phyloP scores from a whole-genome alignment of 2,888 invertebrate genomes.

The Acanthosepion esculentum region DNA sequence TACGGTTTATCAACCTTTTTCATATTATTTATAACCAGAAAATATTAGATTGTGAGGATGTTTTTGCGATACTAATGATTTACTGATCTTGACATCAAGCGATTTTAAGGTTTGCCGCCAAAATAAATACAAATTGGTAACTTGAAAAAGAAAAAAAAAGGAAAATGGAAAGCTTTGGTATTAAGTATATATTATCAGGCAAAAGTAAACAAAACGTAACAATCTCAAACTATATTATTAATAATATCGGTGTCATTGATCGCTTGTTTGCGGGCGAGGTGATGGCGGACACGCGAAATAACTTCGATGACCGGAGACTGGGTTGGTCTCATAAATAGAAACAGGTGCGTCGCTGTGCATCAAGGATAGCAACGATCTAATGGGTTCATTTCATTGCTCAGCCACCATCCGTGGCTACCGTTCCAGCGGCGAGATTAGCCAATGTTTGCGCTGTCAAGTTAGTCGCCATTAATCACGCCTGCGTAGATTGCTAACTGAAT shows the following conservation, averaged over 20 bases:
- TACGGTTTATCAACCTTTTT: too few relatives aligned
- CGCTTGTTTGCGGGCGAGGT: not conserved
- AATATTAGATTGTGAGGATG: too few relatives aligned
- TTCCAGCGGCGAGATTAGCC: not conserved
- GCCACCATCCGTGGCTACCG: not conserved
- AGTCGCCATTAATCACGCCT: not conserved
- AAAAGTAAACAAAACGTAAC: too few relatives aligned
- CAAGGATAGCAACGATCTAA: not conserved
- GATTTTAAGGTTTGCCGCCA: too few relatives aligned
- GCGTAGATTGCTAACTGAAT: not conserved
- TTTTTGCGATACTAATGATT: too few relatives aligned
- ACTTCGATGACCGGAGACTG: not conserved
- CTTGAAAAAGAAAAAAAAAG: too few relatives aligned
- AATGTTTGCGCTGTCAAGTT: not conserved
- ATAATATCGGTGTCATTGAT: not conserved
- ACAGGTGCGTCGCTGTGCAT: not conserved
- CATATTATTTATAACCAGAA: too few relatives aligned
- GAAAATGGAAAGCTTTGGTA: too few relatives aligned
- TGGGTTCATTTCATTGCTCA: not conserved
- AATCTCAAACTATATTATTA: not conserved
- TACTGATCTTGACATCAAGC: too few relatives aligned
- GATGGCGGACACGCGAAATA: not conserved
- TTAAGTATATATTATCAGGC: too few relatives aligned
- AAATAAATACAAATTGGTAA: too few relatives aligned
- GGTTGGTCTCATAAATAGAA: not conserved